These are phyloP conservation scores for Poeciliopsis infans DNA, from an alignment of 2,797 vertebrate species.

Conservation along the genomic window DNA sequence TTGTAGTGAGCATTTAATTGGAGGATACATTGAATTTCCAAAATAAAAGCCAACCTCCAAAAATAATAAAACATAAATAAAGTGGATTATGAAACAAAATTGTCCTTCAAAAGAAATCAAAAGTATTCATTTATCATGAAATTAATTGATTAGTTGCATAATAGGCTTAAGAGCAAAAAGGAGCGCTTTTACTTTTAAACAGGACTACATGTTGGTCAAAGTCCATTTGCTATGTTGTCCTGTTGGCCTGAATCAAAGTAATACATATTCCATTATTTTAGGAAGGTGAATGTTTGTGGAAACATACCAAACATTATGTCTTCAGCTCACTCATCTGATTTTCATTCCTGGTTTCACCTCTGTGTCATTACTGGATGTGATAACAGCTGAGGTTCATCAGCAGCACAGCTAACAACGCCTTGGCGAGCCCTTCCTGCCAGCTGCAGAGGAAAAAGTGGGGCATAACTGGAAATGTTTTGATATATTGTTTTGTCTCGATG, in stretches of 20 bases:
- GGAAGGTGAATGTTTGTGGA: neutral
- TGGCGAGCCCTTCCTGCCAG: neutral
- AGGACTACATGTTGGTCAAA: neutral
- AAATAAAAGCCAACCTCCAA: no score
- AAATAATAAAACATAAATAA: no score
- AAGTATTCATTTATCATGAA: no score
- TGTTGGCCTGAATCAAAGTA: no score
- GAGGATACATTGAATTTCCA: no score
- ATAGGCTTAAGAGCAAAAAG: no score
- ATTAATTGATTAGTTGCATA: no score
- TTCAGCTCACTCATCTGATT: neutral
- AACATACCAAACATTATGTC: neutral
- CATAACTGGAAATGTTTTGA: conserved; percentile 27
- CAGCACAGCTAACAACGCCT: neutral
- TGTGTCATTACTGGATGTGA: neutral
- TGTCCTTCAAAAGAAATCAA: no score
- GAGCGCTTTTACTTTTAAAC: neutral
- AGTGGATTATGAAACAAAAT: no score
- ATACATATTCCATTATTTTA: no score
- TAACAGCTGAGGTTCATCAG: neutral
- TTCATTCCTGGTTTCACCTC: neutral
- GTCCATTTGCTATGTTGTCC: neutral
- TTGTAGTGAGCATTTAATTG: no score
- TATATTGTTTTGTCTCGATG: conserved; percentile 33
- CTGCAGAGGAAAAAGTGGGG: neutral